Conservation (phyloP, 2,113 vertebrate genomes). For the Carettochelys insculpta region DNA sequence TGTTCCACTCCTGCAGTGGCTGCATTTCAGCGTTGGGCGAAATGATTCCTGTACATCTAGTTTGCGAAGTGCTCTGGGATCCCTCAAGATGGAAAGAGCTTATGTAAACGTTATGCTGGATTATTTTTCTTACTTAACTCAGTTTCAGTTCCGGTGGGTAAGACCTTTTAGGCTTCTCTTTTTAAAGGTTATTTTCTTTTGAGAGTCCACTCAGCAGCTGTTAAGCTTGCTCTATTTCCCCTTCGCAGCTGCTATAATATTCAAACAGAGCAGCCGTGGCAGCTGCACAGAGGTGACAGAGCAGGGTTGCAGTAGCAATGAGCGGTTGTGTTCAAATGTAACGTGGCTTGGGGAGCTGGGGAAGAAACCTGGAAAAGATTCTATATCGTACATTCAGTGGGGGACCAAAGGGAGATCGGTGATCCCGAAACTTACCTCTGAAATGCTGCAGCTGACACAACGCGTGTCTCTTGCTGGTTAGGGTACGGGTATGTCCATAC, state of each 20-base stretch:
- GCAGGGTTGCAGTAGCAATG: not conserved
- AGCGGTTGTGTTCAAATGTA: conserved; percentile 54
- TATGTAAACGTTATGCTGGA: accelerated
- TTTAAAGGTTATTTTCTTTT: not conserved
- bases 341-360: not conserved
- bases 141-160: conserved; percentile 10
- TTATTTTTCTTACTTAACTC: not conserved
- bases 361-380: not conserved
- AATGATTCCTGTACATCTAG: not conserved
- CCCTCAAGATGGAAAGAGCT: not conserved
- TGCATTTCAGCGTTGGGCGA: not conserved
- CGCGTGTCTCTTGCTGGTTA: not conserved
- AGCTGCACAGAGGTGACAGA: not conserved
- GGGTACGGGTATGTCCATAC: too few relatives aligned
- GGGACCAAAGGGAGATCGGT: not conserved
- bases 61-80: not conserved
- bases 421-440: accelerated
- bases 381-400: accelerated
- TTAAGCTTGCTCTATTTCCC: conserved; percentile 48
- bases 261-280: not conserved
- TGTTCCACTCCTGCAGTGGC: not conserved
- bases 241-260: not conserved
- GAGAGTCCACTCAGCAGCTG: not conserved
- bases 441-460: not conserved
- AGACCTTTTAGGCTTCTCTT: not conserved